phyloP scores from a whole-genome alignment of 2,888 invertebrate genomes.

The Bhutanitis thaidina region DNA sequence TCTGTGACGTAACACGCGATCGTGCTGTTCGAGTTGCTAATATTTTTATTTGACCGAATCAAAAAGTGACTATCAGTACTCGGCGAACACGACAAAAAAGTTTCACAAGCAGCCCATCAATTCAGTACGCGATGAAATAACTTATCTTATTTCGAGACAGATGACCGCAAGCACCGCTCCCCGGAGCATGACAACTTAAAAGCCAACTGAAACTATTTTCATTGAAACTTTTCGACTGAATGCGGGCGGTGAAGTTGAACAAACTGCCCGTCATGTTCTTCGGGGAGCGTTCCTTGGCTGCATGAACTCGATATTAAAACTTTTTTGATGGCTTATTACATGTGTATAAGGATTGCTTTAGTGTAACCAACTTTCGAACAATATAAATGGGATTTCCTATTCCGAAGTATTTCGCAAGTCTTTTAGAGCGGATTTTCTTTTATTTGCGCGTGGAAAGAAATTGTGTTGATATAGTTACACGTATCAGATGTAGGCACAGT shows the following conservation, averaged over 20 bases:
- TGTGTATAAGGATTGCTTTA: conserved; percentile 12
- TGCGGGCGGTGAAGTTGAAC: conserved; percentile 4
- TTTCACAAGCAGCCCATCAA: conserved; percentile 6
- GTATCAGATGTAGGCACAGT: no score
- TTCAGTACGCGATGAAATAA: conserved; percentile 14
- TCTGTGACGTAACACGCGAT: not conserved
- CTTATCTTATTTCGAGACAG: conserved; percentile 14
- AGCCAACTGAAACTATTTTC: conserved; percentile 18
- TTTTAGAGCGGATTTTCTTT: no score
- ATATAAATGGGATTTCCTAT: conserved; percentile 3
- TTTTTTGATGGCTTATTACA: conserved; percentile 10
- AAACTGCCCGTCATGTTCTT: conserved; percentile 6
- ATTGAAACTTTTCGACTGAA: conserved; percentile 17
- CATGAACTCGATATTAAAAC: conserved; percentile 16
- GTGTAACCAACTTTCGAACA: conserved; percentile 1
- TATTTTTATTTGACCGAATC: conserved; percentile 15
- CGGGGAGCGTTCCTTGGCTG: conserved; percentile 10
- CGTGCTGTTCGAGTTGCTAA: conserved; percentile 8
- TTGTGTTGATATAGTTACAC: no score
- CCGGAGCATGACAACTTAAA: conserved; percentile 9
- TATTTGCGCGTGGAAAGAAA: no score
- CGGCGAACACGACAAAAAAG: not conserved
- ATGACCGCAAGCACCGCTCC: conserved; percentile 9
- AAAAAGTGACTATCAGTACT: conserved; percentile 15
- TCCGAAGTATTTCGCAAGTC: not conserved